phyloP scores from a whole-genome alignment of 2,888 invertebrate genomes.

The Pyralis farinalis region DNA sequence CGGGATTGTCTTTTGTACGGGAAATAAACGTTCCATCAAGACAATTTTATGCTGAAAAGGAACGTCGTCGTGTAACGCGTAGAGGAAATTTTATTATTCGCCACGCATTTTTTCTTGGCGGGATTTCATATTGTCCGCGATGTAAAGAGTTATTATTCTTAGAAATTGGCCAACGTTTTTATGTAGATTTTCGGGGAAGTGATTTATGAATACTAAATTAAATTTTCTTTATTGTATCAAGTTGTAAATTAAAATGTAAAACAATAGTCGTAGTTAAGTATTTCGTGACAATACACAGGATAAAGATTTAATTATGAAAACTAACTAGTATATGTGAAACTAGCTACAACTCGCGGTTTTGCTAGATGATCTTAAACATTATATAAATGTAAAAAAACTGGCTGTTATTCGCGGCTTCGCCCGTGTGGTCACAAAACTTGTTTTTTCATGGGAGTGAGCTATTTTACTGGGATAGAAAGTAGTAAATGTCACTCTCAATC shows the following conservation, averaged over 20 bases:
- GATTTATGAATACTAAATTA: background rate
- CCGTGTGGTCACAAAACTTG: too few species aligned
- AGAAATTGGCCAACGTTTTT: conserved; percentile 16
- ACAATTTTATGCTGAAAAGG: conserved; percentile 38
- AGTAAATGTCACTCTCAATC: too few species aligned
- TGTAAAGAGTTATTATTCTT: conserved; percentile 39
- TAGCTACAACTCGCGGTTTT: too few species aligned
- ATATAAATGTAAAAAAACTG: too few species aligned
- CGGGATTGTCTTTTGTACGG: conserved; percentile 34
- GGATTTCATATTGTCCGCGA: conserved; percentile 35
- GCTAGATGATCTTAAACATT: too few species aligned
- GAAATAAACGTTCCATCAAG: conserved; percentile 44
- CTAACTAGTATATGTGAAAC: too few species aligned
- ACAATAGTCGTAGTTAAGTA: too few species aligned
- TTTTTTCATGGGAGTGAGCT: too few species aligned
- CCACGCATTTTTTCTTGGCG: conserved; percentile 23
- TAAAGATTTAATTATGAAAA: too few species aligned
- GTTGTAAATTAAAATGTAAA: conserved; percentile 15
- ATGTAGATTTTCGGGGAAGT: conserved; percentile 1
- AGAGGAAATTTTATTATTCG: conserved; percentile 35
- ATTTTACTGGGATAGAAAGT: too few species aligned
- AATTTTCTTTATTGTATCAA: conserved; percentile 18
- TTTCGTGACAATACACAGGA: too few species aligned
- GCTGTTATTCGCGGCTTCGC: too few species aligned
- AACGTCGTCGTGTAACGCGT: conserved; percentile 27